These are phyloP conservation scores for Aldabrachelys gigantea DNA, from an alignment of 2,113 vertebrate genomes.

Conservation along the genomic window DNA sequence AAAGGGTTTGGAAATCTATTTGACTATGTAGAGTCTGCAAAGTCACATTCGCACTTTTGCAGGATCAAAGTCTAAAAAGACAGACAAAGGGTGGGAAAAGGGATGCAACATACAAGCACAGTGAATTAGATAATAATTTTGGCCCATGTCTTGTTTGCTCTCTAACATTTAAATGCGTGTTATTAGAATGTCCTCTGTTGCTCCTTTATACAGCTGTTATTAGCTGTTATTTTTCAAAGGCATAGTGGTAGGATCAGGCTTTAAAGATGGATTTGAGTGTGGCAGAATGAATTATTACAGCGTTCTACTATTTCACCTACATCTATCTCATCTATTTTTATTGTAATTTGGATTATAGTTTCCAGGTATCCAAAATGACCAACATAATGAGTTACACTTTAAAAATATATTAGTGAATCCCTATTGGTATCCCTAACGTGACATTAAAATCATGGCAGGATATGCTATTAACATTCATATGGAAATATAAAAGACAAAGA, in stretches of 20 bases:
- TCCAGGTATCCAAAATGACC: neutral
- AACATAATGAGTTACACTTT: neutral
- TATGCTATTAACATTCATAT: neutral
- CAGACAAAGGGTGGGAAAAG: neutral
- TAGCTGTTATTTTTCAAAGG: neutral
- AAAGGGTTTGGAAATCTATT: neutral
- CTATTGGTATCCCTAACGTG: neutral
- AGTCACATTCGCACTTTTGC: neutral
- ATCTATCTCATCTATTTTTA: neutral
- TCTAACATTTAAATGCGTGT: neutral
- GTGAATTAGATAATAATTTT: neutral
- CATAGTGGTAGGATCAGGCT: no score
- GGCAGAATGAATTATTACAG: neutral
- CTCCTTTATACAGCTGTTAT: neutral
- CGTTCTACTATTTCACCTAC: neutral
- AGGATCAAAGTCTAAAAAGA: neutral
- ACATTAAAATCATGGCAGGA: neutral
- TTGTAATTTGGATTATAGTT: neutral
- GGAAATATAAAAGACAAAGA: neutral
- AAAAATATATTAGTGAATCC: neutral
- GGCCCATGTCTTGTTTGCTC: neutral
- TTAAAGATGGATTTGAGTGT: neutral
- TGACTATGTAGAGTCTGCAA: fast-evolving
- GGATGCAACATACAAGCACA: neutral
- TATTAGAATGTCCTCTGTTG: neutral